Evolutionary conservation across 2,888 invertebrate genomes (phyloP), one percentile per base, ranked within the genome.

Genomic region (Suillia variegata): DNA sequence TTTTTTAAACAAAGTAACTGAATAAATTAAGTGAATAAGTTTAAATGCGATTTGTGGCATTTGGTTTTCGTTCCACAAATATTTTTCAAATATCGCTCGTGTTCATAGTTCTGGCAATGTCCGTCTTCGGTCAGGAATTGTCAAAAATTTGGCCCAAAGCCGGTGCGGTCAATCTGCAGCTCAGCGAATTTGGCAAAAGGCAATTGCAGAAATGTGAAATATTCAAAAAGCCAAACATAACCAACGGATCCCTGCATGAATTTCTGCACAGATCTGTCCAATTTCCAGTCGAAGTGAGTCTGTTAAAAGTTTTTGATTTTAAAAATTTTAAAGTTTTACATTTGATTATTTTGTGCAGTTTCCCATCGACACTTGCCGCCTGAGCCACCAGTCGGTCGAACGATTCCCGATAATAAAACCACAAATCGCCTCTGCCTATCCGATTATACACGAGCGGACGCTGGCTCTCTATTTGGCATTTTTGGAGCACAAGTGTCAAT

Each of bases 381-480:
- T 79, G 1, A 34, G 66, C 2, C 70, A 68, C 4, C 81, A 81
- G 51, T 75, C 76, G 0, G 61, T 63, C 54, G 62, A 63, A 12
- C 73, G 77, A 1, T 65, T 71, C 58, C 59, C 52, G 0, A 8
- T 56, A n/a, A 80, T 82, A 51, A 65, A 71, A 26, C 51, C 74
- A 50, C 78, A 82, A 67, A 75, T 79, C 8, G 81, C 82, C 1
- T 88, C 89, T 0, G 87, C 85, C 0, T 90, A 90, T 75, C 89
- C 90, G 0, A 64, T 90, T 2, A 83, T 90, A 62, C 90, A 90
- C 67, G 90, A 90, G 72, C 84, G 87, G 52, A 86, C 86, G 8
- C 64, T 90, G 2, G 78, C 85, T 1, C 78, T 90, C 2, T 87
- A 87, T 75, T 84, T 87, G 5, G 83, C 85, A 60, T 90, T 89